These are phyloP conservation scores for Clitarchus hookeri DNA, from an alignment of 2,888 invertebrate species.

Conservation along the genomic window DNA sequence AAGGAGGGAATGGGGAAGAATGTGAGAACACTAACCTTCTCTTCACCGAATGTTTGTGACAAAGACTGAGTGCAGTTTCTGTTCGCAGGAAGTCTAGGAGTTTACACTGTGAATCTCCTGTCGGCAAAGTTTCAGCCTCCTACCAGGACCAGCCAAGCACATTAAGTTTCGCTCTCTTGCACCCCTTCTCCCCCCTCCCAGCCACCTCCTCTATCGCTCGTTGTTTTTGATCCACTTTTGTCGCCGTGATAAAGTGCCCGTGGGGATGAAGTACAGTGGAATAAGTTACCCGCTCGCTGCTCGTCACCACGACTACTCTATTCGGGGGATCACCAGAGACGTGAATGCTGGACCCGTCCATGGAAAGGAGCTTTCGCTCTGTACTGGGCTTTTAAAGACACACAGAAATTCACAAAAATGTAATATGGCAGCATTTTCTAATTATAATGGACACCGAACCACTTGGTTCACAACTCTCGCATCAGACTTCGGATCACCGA, in stretches of 20 bases:
- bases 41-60: conserved; percentile 22
- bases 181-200: background rate
- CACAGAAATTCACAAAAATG: too few relatives aligned
- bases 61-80: conserved; percentile 25
- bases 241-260: conserved; percentile 6
- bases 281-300: background rate
- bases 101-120: conserved; percentile 14
- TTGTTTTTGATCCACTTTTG: conserved; percentile 14
- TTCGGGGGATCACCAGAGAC: background rate
- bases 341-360: background rate
- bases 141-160: background rate
- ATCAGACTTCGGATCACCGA: too few relatives aligned
- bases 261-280: background rate
- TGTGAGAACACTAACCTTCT: conserved; percentile 12
- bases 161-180: background rate
- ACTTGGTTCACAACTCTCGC: too few relatives aligned
- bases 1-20: background rate
- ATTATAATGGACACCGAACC: too few relatives aligned
- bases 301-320: background rate
- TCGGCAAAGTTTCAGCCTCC: background rate
- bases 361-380: too few relatives aligned
- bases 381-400: too few relatives aligned
- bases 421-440: too few relatives aligned
- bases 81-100: conserved; percentile 2
- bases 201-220: background rate